Conservation (phyloP, 1,140 invertebrate species). For the Zaprionus africanus region DNA sequence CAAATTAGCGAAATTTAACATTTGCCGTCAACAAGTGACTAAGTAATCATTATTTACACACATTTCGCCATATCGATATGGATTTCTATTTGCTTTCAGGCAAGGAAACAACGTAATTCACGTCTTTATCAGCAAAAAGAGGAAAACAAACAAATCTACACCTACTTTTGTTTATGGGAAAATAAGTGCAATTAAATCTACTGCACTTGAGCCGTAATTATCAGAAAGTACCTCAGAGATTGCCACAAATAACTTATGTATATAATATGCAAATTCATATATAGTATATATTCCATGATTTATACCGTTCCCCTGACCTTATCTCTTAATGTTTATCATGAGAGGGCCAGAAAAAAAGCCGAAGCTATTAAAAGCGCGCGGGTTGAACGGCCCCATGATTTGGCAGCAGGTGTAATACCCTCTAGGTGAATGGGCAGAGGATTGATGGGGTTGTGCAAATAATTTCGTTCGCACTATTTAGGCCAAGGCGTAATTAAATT, state of each 20-base stretch:
- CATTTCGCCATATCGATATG: neutral
- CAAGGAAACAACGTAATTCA: conserved; percentile 11
- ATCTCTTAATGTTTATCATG: neutral
- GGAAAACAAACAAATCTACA: neutral
- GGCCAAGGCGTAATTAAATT: neutral
- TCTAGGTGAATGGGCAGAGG: neutral
- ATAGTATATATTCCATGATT: neutral
- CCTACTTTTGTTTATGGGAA: conserved; percentile 15
- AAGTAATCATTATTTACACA: conserved; percentile 19
- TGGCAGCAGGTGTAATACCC: neutral
- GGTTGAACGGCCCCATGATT: neutral
- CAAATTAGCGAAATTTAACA: conserved; percentile 4
- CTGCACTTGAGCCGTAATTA: conserved; percentile 11
- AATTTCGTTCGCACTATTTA: neutral
- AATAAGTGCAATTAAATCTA: conserved; percentile 25
- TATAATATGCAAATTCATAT: neutral
- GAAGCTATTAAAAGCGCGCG: neutral
- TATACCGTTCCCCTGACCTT: neutral
- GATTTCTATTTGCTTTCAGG: conserved; percentile 11
- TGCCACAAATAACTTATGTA: neutral
- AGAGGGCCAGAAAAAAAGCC: neutral
- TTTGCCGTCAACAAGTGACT: conserved; percentile 38
- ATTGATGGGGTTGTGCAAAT: neutral
- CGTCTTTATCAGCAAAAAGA: conserved; percentile 23
- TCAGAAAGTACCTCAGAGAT: conserved; percentile 6